Base-by-base conservation (phyloP, 2,113 vertebrate genomes). In the Maccullochella peelii region DNA sequence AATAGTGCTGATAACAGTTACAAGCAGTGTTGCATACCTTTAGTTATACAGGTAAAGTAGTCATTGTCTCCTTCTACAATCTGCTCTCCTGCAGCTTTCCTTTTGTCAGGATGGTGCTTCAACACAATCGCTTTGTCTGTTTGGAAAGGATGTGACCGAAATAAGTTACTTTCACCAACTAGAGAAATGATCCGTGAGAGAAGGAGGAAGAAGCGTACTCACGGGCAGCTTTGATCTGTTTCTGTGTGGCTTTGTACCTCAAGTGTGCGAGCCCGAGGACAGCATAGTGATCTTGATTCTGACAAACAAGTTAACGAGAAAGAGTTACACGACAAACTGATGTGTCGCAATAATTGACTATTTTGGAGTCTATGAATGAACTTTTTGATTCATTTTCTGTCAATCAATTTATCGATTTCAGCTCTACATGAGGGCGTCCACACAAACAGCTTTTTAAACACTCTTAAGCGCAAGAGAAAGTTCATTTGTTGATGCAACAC, bases 231-330 rank as follows among this genome's bases (percentile, higher is more conserved):
- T 99, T 99, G 93, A 99, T 99, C 92, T 99, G 98, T 87, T 97
- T 99, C 92, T 99, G 98, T 40, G 97, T 99, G 47, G 98, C 98
- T 93, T 95, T 98, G 94, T 98, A 99, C 84, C 98, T 95, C 93
- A 98, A 61, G 77, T 97, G 96, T 81, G 95, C 95, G 25, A 99
- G 92, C 68, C 97, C 98, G 69, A 99, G 96, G 82, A 99, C 97
- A 73, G 97, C 95, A 86, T 99, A 99, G 94, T 99, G 98, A 95
- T 99, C 98, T 90, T 99, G 98, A 95, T 99, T 99, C 98, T 99
- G 95, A 71, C 23, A 59, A 33, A 65, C 42, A 54, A 27, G 59
- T 14, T 8, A 16, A 36, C 5, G 14, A 33, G 5, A 42, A n/a
- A 20, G 12, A 14, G 7, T 21, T 74, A 3, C 50, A 38, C 20